Conservation (phyloP, 2,797 vertebrate genomes). For the Chrysocyon brachyurus region DNA sequence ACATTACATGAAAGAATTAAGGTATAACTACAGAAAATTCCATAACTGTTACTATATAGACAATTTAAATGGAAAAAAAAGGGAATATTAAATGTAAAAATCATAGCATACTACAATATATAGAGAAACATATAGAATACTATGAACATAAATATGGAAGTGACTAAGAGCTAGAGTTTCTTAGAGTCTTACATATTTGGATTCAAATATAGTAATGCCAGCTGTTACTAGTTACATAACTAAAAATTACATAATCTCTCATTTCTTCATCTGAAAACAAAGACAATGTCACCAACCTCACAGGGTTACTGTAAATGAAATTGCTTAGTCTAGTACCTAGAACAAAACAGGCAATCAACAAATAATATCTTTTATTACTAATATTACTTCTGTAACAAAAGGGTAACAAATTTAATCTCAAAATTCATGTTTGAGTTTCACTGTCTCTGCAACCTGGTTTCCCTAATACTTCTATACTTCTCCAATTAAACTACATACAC, state of each 20-base stretch:
- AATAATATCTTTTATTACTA: conserved; percentile 40
- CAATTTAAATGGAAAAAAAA: neutral
- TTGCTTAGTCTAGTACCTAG: neutral
- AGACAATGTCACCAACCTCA: conserved; percentile 38
- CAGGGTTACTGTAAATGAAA: neutral
- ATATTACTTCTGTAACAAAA: conserved; percentile 37
- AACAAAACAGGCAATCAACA: neutral
- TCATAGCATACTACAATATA: neutral
- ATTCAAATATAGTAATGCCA: conserved; percentile 59
- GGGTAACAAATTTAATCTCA: neutral
- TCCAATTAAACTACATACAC: conserved; percentile 19
- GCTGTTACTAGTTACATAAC: conserved; percentile 56
- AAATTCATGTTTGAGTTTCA: conserved; percentile 43
- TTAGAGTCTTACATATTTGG: conserved; percentile 27
- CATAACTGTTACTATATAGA: conserved; percentile 34
- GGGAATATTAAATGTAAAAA: conserved; percentile 36
- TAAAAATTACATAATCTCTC: conserved; percentile 62
- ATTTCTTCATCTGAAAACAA: conserved; percentile 50
- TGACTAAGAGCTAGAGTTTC: conserved; percentile 29
- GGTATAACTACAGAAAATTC: conserved; percentile 12
- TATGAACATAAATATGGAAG: conserved; percentile 53
- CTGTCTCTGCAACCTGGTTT: neutral
- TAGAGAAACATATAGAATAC: neutral
- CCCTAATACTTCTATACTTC: neutral
- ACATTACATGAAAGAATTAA: conserved; percentile 41